These are phyloP conservation scores for Oryzias celebensis DNA, from an alignment of 2,113 vertebrate genomes.

Conservation along the genomic window DNA sequence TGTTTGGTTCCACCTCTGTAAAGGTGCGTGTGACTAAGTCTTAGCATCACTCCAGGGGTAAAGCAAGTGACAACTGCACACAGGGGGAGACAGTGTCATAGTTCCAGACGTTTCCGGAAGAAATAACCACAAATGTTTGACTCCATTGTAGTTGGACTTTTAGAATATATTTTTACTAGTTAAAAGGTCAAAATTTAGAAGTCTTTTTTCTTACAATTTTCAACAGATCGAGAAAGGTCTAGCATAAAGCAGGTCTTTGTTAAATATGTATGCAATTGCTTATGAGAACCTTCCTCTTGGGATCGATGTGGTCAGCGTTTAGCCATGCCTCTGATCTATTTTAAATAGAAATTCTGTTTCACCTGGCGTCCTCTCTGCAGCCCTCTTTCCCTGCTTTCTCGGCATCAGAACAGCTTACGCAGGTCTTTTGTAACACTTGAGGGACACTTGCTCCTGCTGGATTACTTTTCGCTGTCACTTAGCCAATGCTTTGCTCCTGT, in stretches of 20 bases:
- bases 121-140: too few species aligned
- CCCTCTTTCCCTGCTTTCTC: constrained; percentile 7
- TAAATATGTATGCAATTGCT: constrained; percentile 44
- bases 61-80: too few species aligned
- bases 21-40: too few species aligned
- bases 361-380: constrained; percentile 51
- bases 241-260: constrained; percentile 14
- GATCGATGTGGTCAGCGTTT: constrained; percentile 40
- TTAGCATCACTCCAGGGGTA: too few species aligned
- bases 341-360: constrained; percentile 53
- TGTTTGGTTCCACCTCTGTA: too few species aligned
- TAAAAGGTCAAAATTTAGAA: too few species aligned
- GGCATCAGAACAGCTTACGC: constrained; percentile 52
- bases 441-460: constrained; percentile 47
- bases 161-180: too few species aligned
- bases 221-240: constrained; percentile 22
- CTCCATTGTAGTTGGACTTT: too few species aligned
- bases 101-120: too few species aligned
- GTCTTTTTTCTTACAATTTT: constrained; percentile 10
- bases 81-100: too few species aligned
- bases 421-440: constrained; percentile 64
- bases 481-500: constrained; percentile 55
- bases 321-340: constrained; percentile 48
- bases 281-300: constrained; percentile 38
- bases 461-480: constrained; percentile 57